Evolutionary conservation across 2,888 invertebrate species (phyloP), one percentile per base, ranked within the genome.

Genomic region (Prenolepis imparis): DNA sequence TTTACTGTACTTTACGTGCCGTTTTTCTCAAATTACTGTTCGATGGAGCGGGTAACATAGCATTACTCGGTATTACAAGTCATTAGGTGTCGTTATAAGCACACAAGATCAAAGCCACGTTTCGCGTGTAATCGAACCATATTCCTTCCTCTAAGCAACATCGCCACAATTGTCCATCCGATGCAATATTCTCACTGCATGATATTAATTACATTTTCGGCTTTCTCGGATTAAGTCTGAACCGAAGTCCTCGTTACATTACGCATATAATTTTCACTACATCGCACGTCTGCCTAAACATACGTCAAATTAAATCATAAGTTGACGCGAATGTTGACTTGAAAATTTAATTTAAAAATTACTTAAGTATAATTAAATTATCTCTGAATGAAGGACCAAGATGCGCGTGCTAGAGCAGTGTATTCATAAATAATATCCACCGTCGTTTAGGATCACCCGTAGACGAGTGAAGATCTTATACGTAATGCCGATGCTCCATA

Each of bases 21-120:
- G 68, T 68, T 77, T n/a, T 77, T 77, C 70, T 41, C 55, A 57
- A 55, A 68, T 77, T 77, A 68, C 55, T 28, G 70, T 32, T 67
- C 39, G n/a, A 24, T 55, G 55, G 41, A 67, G 77, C 68, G 52
- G 0, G 15, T 57, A 41, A 67, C 48, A 3, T 28, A n/a, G 5
- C 28, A 41, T 70, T 57, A 41, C 21, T 9, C 55, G n/a, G 9
- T 77, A 77, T 68, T 77, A 77, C 55, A 21, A 57, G 77, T 75
- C 70, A 59, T 73, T 64, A 68, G 24, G 39, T 36, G 70, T 66
- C 73, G 83, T 84, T 61, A 74, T 68, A 68, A 77, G 66, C 84
- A 81, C 57, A 72, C 72, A 74, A 84, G 85, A 84, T 89, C 85
- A 90, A 87, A 89, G 67, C 55, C 70, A 80, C 80, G 78, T 84